Evolutionary conservation across 2,888 invertebrate genomes (phyloP).

Genomic region (Brenthis ino): DNA sequence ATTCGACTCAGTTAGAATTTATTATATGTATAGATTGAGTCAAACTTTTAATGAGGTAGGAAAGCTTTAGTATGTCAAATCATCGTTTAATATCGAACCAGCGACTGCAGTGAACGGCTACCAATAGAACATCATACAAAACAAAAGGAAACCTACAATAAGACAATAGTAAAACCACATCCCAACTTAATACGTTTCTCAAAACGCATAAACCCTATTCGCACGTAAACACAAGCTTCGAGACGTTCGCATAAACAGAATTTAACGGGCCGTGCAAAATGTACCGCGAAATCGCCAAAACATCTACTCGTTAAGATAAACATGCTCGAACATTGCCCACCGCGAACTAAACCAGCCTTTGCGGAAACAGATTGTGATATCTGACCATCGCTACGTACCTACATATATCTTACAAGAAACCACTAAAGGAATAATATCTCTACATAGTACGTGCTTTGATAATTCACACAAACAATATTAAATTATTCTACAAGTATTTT

Average conservation of each 20-base stretch:
- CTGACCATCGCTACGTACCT: constrained; percentile 19
- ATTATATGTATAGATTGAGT: too few species aligned
- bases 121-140: not conserved
- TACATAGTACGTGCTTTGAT: not conserved
- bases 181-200: constrained; percentile 20
- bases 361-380: constrained; percentile 32
- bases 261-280: constrained; percentile 48
- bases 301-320: constrained; percentile 49
- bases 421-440: not conserved
- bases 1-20: too few species aligned
- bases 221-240: constrained; percentile 28
- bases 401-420: constrained; percentile 14
- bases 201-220: constrained; percentile 32
- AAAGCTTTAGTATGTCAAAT: too few species aligned
- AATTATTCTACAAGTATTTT: too few species aligned
- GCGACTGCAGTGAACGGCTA: not conserved
- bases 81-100: not conserved
- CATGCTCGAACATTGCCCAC: constrained; percentile 36
- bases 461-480: not conserved
- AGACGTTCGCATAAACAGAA: constrained; percentile 42
- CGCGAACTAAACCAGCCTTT: constrained; percentile 32
- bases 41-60: too few species aligned
- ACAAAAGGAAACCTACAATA: not conserved
- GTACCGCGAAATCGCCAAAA: constrained; percentile 49
- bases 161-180: constrained; percentile 4